Evolutionary conservation across 2,888 invertebrate genomes (phyloP).

Genomic region (Torymus aiolomorphi): DNA sequence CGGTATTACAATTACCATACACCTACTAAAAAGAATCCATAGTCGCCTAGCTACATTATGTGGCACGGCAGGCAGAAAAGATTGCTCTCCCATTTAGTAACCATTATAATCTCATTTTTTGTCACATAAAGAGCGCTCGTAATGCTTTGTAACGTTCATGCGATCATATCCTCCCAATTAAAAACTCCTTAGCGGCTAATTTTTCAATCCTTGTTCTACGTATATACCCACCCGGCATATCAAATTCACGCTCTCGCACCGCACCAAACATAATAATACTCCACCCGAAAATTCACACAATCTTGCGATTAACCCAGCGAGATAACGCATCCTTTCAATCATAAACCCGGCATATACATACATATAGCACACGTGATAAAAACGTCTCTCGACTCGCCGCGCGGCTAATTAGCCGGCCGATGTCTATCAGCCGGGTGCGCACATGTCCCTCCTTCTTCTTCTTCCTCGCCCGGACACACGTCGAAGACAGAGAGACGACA

Average conservation of each 20-base stretch:
- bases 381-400: not conserved
- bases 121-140: not conserved
- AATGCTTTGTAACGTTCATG: constrained; percentile 37
- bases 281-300: constrained; percentile 5
- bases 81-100: not conserved
- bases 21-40: not conserved
- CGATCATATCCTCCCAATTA: constrained; percentile 38
- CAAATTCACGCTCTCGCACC: not conserved
- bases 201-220: not conserved
- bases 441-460: constrained; percentile 65
- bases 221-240: too few relatives aligned
- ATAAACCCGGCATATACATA: not conserved
- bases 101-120: constrained; percentile 26
- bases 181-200: constrained; percentile 7
- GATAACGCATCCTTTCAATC: constrained; percentile 8
- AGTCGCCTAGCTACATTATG: too few relatives aligned
- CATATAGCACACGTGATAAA: not conserved
- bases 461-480: not conserved
- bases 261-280: too few relatives aligned
- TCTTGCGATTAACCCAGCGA: not conserved
- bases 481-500: too few relatives aligned
- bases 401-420: constrained; percentile 72
- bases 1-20: too few relatives aligned
- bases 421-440: constrained; percentile 69
- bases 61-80: too few relatives aligned